Base-by-base conservation (phyloP, 2,888 invertebrate genomes). In the Sesia apiformis region DNA sequence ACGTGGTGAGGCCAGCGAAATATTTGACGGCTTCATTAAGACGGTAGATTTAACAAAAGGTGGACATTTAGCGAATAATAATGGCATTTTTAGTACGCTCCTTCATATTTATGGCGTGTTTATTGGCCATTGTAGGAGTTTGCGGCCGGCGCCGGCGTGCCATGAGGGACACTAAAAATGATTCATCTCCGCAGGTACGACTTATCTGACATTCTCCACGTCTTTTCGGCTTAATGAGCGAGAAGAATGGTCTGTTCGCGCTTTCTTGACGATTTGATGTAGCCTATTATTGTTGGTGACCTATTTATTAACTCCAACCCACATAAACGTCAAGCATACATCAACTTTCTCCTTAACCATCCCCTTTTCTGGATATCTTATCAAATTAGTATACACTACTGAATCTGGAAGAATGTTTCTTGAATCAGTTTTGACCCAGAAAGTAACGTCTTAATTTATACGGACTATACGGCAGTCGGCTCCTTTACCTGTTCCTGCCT, bases 101-200 rank as follows among this genome's bases (percentile, higher is more conserved):
- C 79, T 79, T 82, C 81, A 85, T 86, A 86, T 77, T 86, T 86
- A 88, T 80, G 81, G 79, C 73, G 81, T 88, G 88, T 87, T 88
- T 88, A 89, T 86, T 84, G 84, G 81, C 81, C 82, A 81, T 88
- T 84, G 78, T 74, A 69, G 75, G 73, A 75, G 78, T 75, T 66
- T 58, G 71, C 66, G 72, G 70, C 65, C 68, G 73, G 69, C 70
- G 74, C 66, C 76, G 69, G 69, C 75, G 75, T 72, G 70, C 70
- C 73, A 63, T 64, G 59, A 67, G 72, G 65, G 72, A 70, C 76
- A 80, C 76, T 84, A 73, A 80, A 82, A 72, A 79, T 87, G 84
- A 85, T 85, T 85, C 83, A 85, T 82, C 74, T 72, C 61, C 64
- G 71, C 61, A 61, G 62, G 59, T 62, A 63, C 57, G 63, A 59